phyloP scores from a whole-genome alignment of 2,888 invertebrate species.

The Crioceris asparagi region DNA sequence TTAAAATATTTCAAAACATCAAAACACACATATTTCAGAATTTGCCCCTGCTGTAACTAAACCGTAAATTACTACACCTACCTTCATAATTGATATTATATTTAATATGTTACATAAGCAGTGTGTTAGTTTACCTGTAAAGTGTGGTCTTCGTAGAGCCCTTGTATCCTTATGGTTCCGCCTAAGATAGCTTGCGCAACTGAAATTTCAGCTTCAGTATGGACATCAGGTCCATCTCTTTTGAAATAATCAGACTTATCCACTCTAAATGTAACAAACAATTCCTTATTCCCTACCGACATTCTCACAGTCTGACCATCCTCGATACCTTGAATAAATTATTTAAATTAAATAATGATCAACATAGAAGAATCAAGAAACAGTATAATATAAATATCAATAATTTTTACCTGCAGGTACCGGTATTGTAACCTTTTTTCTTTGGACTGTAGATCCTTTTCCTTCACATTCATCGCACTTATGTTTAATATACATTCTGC shows the following conservation, averaged over 20 bases:
- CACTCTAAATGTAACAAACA: conserved; percentile 90
- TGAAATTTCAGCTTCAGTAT: conserved; percentile 86
- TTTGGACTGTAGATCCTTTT: conserved; percentile 73
- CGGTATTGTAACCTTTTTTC: conserved; percentile 80
- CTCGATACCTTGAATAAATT: conserved; percentile 57
- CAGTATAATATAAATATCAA: too few species aligned
- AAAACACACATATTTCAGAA: too few species aligned
- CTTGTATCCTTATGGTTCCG: conserved; percentile 84
- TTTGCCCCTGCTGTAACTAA: too few species aligned
- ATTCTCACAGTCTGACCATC: conserved; percentile 96
- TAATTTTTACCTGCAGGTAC: conserved; percentile 64
- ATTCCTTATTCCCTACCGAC: conserved; percentile 80
- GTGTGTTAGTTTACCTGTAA: conserved; percentile 58
- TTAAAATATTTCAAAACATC: too few species aligned
- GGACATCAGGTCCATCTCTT: conserved; percentile 89
- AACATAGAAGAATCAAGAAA: too few species aligned
- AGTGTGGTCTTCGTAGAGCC: conserved; percentile 90
- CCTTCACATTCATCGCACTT: conserved; percentile 91
- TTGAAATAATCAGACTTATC: conserved; percentile 81
- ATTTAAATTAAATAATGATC: too few species aligned
- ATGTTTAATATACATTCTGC: conserved; percentile 75
- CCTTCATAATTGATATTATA: too few species aligned
- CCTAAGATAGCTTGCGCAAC: conserved; percentile 89
- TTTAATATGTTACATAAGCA: too few species aligned
- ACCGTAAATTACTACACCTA: too few species aligned